Evolutionary conservation across 2,113 vertebrate species (phyloP), one percentile per base, ranked within the genome.

Genomic region (Phrynosoma blainvillii): DNA sequence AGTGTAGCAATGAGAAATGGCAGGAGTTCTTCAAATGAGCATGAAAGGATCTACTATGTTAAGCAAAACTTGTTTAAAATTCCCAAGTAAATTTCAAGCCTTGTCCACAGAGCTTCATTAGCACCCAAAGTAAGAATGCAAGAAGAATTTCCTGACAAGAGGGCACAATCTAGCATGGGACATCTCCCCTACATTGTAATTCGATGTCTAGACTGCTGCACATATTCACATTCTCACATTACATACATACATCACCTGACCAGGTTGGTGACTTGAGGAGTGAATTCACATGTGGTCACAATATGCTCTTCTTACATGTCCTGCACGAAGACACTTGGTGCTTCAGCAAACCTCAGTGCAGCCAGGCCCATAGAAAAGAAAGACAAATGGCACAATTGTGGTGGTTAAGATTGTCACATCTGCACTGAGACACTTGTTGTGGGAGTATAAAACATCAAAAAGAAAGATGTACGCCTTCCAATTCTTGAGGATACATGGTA

Each of bases 1-100:
- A 77, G 76, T 92, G 92, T 36, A 83, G 82, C 93, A 95, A 93
- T 93, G 89, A 95, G 89, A 6, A 30, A 62, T 36, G n/a, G 47
- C 13, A 42, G 59, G 20, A 70, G 16, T 52, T 65, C 36, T 77
- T 80, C 32, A 79, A 20, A 11, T 42, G 20, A 59, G 16, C 12
- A 30, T 25, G 12, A 79, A 54, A 73, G 66, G 54, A 47, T 32
- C 20, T 23, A 5, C n/a, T 86, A 66, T 68, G 42, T 32, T 79
- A 36, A 80, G 23, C 23, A 73, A 79, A 71, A 59, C 30, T 40
- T 59, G 66, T 59, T 30, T 36, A 87, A 68, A 3, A 16, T 54
- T 32, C n/a, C 47, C 47, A 77, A 62, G 30, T 40, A 11, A 56
- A 62, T 75, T 84, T 71, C 54, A 70, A 81, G 27, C 27, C 5